phyloP scores from a whole-genome alignment of 2,797 vertebrate genomes.

The Pseudomugil gertrudae region DNA sequence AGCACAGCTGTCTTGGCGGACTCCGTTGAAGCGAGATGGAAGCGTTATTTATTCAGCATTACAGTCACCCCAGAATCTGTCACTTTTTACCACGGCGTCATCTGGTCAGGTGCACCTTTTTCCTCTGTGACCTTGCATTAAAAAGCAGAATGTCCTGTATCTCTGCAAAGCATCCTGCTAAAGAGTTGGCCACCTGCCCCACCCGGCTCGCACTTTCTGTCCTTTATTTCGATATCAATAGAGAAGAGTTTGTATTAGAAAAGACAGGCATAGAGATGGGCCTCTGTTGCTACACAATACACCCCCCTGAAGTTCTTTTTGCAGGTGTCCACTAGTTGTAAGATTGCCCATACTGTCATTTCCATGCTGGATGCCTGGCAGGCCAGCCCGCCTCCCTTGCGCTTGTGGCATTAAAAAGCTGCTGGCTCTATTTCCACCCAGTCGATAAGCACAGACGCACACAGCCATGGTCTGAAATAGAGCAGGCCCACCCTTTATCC shows the following conservation, averaged over 20 bases:
- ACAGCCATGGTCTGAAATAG: constrained; percentile 76
- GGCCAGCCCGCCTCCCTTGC: constrained; percentile 48
- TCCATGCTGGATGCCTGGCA: constrained; percentile 43
- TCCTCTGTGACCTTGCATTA: constrained; percentile 56
- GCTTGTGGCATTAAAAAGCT: constrained; percentile 65
- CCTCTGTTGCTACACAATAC: constrained; percentile 37
- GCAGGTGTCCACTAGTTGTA: constrained; percentile 69
- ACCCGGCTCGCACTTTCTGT: constrained; percentile 32
- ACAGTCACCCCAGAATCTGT: constrained; percentile 64
- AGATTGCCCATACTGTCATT: constrained; percentile 41
- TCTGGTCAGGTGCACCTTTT: constrained; percentile 60
- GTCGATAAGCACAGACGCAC: constrained; percentile 64
- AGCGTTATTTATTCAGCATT: constrained; percentile 73
- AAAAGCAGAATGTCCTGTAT: constrained; percentile 34
- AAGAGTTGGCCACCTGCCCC: constrained; percentile 39
- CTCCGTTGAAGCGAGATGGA: constrained; percentile 53
- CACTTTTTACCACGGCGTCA: constrained; percentile 61
- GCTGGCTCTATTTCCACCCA: constrained; percentile 77
- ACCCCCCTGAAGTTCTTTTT: constrained; percentile 32
- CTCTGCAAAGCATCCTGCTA: constrained; percentile 40
- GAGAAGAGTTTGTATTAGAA: constrained; percentile 42
- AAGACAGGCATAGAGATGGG: constrained; percentile 61
- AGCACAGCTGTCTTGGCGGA: constrained; percentile 79
- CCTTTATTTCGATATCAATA: constrained; percentile 36
- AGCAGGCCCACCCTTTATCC: constrained; percentile 74